Base-by-base conservation (phyloP, 2,888 invertebrate genomes). In the Euzophera pinguis region DNA sequence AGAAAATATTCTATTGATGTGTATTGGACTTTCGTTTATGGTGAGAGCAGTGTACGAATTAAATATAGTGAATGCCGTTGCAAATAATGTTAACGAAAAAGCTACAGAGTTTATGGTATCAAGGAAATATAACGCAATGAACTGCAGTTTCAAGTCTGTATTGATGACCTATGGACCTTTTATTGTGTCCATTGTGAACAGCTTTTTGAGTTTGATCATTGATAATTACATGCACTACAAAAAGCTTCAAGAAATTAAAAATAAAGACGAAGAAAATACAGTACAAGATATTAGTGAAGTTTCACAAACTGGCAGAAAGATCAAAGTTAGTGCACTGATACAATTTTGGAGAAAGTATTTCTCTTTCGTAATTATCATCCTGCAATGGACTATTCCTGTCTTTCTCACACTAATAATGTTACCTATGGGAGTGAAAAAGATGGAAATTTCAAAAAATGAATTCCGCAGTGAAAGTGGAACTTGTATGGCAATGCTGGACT, bases 201-300 rank as follows among this genome's bases (percentile, higher is more conserved):
- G 88, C 58, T 90, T 90, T 58, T 35, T 87, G 8, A 84, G 77
- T 50, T 67, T 89, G 1, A 64, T 88, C 0, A 83, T 90, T 53
- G 83, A 89, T 53, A 88, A 88, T 62, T 89, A 86, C 53, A 75
- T 88, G 78, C 85, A 88, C 62, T 88, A 86, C 58, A 78, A 63
- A 66, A 79, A 84, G 70, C 55, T 87, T 32, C 60, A 65, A 10
- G 73, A 79, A 29, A 66, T 69, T 0, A 78, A 81, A 53, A 65
- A 59, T 22, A 72, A 71, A 53, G 78, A 82, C 52, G 75, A 81
- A 14, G 79, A 81, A 53, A 80, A 77, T 60, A 58, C 60, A 34
- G 81, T 88, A 0, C 69, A 72, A 50, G 73, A 77, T 52, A 57
- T 85, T 3, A 57, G 58, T 12, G 63, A 69, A 13, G 59, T 14